A percentile compares a stretch with the other conserved stretches of the same genome.
Evolutionary conservation across 2,113 vertebrate species (phyloP).

Genomic region (Glaucomys volans): DNA sequence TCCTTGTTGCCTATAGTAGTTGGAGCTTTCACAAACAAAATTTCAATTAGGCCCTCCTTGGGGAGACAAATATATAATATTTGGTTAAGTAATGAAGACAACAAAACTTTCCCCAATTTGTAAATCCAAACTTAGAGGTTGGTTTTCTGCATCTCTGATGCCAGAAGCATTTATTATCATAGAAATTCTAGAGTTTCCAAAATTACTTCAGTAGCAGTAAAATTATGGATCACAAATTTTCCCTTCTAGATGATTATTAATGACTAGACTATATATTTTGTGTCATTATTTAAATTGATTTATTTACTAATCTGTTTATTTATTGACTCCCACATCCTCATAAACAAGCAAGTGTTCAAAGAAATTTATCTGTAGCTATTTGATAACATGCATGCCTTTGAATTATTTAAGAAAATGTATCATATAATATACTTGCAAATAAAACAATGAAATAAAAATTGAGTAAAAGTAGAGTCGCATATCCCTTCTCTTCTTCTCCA

Average conservation of each 20-base stretch:
- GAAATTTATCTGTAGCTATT: background rate
- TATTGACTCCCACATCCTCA: background rate
- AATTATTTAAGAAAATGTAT: background rate
- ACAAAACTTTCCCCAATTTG: background rate
- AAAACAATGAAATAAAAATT: background rate
- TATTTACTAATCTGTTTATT: background rate
- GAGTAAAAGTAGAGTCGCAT: background rate
- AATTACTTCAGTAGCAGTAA: background rate
- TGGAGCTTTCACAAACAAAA: background rate
- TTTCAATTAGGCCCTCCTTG: background rate
- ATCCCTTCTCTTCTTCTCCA: background rate
- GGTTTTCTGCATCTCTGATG: background rate
- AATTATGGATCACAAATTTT: background rate
- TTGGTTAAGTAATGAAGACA: background rate
- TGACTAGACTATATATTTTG: background rate
- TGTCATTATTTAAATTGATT: background rate
- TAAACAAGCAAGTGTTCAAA: background rate
- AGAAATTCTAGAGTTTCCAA: conserved; percentile 43
- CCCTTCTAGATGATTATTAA: background rate
- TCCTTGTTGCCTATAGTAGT: background rate
- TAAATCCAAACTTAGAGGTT: background rate
- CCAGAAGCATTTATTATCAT: background rate
- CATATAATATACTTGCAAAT: background rate
- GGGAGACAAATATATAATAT: background rate
- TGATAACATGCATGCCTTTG: background rate